Percentiles rank a stretch among this genome's conserved stretches.
Evolutionary conservation across 2,797 vertebrate genomes (phyloP).

Genomic region (Tangara arthus): DNA sequence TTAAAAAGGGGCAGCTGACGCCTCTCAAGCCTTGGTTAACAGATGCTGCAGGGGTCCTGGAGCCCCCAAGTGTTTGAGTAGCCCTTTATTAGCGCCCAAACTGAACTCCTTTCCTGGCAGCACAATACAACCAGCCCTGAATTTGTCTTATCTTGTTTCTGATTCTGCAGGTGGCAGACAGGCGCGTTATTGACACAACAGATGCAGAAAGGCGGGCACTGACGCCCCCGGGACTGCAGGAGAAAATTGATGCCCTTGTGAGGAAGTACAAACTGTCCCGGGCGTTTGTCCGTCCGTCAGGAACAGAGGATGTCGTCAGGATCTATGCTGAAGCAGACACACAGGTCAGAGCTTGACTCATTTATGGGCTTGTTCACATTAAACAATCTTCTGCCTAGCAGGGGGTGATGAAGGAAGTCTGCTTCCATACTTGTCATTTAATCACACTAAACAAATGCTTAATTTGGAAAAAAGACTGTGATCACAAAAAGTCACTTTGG

Average conservation of each 20-base stretch:
- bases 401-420: background rate
- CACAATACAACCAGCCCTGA: background rate
- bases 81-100: background rate
- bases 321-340: constrained; percentile 93
- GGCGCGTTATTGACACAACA: constrained; percentile 84
- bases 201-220: constrained; percentile 87
- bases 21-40: background rate
- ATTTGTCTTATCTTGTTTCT: background rate
- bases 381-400: background rate
- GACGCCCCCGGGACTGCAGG: constrained; percentile 86
- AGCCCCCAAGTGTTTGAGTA: background rate
- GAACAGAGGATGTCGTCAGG: constrained; percentile 91
- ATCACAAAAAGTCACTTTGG: background rate
- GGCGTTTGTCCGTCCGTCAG: constrained; percentile 92
- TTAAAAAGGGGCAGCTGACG: no score
- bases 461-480: background rate
- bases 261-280: constrained; percentile 80
- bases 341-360: constrained; percentile 78
- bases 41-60: background rate
- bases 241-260: constrained; percentile 83
- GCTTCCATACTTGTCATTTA: background rate
- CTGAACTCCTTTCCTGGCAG: background rate
- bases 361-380: background rate
- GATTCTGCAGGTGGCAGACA: constrained; percentile 84
- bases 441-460: background rate